Evolutionary conservation across 2,888 invertebrate species (phyloP).

Genomic region (Zygogramma bicolorata): DNA sequence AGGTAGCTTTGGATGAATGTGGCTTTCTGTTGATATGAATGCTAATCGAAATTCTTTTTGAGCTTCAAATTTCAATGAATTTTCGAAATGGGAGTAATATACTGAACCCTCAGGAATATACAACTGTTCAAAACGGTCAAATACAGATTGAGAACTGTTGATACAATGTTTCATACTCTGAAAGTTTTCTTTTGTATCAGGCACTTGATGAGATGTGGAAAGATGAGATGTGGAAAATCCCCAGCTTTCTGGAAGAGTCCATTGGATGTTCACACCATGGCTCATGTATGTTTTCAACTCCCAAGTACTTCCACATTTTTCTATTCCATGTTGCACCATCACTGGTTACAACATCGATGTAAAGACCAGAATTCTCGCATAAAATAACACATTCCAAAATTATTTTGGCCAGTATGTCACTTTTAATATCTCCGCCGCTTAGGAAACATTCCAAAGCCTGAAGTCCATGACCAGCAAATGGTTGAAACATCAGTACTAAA

Average conservation of each 20-base stretch:
- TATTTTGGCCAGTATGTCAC: constrained; percentile 11
- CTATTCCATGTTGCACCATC: constrained; percentile 43
- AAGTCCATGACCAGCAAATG: constrained; percentile 27
- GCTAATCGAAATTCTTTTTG: constrained; percentile 3
- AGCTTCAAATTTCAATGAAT: neutral
- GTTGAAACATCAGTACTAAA: constrained; percentile 38
- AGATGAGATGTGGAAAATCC: constrained; percentile 37
- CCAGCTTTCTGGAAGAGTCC: constrained; percentile 27
- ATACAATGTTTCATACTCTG: neutral
- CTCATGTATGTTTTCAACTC: constrained; percentile 14
- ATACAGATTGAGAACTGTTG: neutral
- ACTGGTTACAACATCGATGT: constrained; percentile 37
- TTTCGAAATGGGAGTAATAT: neutral
- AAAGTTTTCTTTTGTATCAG: neutral
- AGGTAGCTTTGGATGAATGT: neutral
- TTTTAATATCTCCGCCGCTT: constrained; percentile 27
- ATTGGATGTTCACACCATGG: constrained; percentile 30
- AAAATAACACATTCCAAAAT: constrained; percentile 34
- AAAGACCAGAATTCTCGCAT: constrained; percentile 36
- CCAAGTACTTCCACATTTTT: constrained; percentile 42
- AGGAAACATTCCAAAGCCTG: constrained; percentile 27
- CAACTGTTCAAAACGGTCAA: neutral
- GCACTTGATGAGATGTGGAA: constrained; percentile 20
- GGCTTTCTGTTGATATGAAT: constrained; percentile 1
- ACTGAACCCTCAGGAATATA: constrained; percentile 1